Evolutionary conservation across 2,797 vertebrate species (phyloP).

Genomic region (Cirrhinus mrigala): DNA sequence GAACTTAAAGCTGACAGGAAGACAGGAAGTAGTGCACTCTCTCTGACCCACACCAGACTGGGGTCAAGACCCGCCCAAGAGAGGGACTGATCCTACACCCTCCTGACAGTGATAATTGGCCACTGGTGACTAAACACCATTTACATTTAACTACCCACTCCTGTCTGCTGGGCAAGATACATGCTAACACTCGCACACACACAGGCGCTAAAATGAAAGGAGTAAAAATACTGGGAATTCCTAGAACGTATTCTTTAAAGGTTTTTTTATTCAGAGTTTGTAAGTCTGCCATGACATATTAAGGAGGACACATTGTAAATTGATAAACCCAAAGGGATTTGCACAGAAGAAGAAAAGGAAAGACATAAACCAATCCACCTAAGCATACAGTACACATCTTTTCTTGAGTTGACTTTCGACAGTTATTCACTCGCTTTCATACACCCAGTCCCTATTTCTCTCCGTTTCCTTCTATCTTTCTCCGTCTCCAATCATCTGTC

Average conservation of each 20-base stretch:
- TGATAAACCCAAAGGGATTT: constrained; percentile 62
- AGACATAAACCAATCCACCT: constrained; percentile 42
- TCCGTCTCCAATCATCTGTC: constrained; percentile 54
- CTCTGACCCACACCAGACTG: constrained; percentile 75
- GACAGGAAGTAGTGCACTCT: constrained; percentile 74
- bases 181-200: constrained; percentile 32
- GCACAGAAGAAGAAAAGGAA: constrained; percentile 28
- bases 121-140: constrained; percentile 75
- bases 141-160: constrained; percentile 68
- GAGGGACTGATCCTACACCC: constrained; percentile 71
- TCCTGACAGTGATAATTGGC: constrained; percentile 85
- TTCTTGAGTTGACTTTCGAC: constrained; percentile 28
- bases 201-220: constrained; percentile 53
- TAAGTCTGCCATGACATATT: constrained; percentile 52
- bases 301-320: constrained; percentile 54
- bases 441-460: constrained; percentile 17
- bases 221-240: constrained; percentile 63
- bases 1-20: constrained; percentile 73
- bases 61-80: constrained; percentile 80
- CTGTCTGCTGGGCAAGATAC: constrained; percentile 38
- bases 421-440: constrained; percentile 28
- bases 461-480: constrained; percentile 26
- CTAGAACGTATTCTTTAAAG: constrained; percentile 56
- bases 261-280: constrained; percentile 43
- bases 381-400: constrained; percentile 36